Conservation (phyloP, 2,113 vertebrate genomes). For the Paralichthys olivaceus region DNA sequence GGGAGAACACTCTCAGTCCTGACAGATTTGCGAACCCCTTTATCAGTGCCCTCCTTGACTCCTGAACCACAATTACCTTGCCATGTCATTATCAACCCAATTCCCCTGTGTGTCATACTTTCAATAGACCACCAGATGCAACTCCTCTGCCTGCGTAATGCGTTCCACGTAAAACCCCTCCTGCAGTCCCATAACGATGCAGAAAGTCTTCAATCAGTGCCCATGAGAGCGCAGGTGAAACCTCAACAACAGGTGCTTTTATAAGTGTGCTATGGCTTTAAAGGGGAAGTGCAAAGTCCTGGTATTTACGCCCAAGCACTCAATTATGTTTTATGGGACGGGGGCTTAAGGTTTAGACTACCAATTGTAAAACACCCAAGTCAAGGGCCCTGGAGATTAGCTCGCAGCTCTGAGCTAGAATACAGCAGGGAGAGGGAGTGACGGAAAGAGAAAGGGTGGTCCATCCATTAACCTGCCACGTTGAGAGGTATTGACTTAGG, state of each 20-base stretch:
- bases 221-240: conserved; percentile 66
- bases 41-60: conserved; percentile 23
- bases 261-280: conserved; percentile 68
- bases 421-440: conserved; percentile 45
- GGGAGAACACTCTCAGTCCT: conserved; percentile 16
- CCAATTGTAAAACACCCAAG: conserved; percentile 76
- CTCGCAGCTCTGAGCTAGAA: conserved; percentile 44
- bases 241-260: conserved; percentile 77
- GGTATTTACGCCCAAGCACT: conserved; percentile 74
- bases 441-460: conserved; percentile 53
- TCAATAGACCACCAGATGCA: conserved; percentile 32
- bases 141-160: conserved; percentile 9
- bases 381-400: conserved; percentile 64
- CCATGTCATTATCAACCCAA: conserved; percentile 28
- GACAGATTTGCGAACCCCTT: conserved; percentile 19
- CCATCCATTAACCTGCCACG: conserved; percentile 71
- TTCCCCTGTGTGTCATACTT: conserved; percentile 35
- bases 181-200: conserved; percentile 1
- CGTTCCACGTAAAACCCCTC: conserved; percentile 13
- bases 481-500: conserved; percentile 64
- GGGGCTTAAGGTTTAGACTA: conserved; percentile 72
- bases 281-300: conserved; percentile 72
- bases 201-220: conserved; percentile 26
- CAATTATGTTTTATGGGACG: conserved; percentile 81
- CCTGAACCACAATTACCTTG: conserved; percentile 30